A percentile compares a stretch with the other conserved stretches of the same genome.
These are phyloP conservation scores for Nycticryphes semicollaris DNA, from an alignment of 2,113 vertebrate genomes.

Conservation along the genomic window DNA sequence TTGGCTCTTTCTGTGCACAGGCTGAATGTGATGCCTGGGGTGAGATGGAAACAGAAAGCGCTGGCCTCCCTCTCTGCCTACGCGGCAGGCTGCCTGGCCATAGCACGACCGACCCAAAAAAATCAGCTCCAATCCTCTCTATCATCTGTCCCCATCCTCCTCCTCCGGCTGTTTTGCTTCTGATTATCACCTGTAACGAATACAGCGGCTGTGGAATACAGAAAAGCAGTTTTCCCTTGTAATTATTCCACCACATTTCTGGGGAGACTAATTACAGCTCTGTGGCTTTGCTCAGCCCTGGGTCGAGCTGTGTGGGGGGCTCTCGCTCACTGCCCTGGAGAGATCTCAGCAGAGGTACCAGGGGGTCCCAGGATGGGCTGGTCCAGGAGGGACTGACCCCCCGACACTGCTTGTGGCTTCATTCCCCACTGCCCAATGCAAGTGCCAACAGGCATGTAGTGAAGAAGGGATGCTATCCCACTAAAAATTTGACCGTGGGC, in stretches of 20 bases:
- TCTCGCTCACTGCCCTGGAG: fast-evolving
- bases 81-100: not conserved
- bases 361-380: not conserved
- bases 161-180: not conserved
- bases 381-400: not conserved
- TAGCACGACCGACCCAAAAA: not conserved
- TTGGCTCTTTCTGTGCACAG: not conserved
- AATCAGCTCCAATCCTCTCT: not conserved
- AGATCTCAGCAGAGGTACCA: not conserved
- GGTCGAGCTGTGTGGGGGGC: not conserved
- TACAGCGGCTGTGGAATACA: not conserved
- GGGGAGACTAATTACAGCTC: not conserved
- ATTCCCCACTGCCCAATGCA: not conserved
- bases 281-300: not conserved
- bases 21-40: not conserved
- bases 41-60: not conserved
- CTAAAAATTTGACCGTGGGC: not conserved
- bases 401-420: not conserved
- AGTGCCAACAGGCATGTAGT: not conserved
- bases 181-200: not conserved
- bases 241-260: not conserved
- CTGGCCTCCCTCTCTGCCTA: not conserved
- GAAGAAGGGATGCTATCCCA: not conserved
- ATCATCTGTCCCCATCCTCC: not conserved
- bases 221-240: not conserved